Conservation (phyloP, 2,888 invertebrate species). For the Vannuccia rotundouncinata region DNA sequence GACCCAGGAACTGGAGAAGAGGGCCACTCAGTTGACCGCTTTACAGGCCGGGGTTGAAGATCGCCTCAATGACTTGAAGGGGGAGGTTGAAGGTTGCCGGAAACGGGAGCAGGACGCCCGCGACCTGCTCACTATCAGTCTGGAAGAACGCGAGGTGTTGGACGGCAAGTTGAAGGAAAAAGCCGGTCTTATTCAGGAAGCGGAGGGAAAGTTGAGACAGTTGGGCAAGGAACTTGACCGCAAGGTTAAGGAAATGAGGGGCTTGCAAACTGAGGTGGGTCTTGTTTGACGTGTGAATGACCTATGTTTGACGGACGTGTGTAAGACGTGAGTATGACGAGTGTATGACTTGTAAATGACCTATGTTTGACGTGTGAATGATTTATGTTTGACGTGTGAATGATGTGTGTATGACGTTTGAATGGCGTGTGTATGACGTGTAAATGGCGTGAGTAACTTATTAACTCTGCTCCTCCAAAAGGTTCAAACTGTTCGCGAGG, state of each 20-base stretch:
- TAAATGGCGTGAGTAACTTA: too few relatives aligned
- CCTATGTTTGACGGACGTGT: too few relatives aligned
- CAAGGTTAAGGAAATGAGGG: background rate
- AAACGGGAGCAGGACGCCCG: background rate
- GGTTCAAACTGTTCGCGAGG: background rate
- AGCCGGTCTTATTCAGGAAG: background rate
- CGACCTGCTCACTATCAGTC: background rate
- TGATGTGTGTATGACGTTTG: too few relatives aligned
- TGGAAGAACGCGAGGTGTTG: background rate
- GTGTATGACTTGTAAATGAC: too few relatives aligned
- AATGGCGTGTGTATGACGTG: too few relatives aligned
- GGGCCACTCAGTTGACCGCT: background rate
- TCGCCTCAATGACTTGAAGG: background rate
- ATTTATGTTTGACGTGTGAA: too few relatives aligned
- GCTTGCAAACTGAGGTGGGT: conserved; percentile 5
- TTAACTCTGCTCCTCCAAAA: too few relatives aligned
- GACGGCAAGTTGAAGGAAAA: background rate
- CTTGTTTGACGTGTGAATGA: too few relatives aligned
- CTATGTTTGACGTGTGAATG: too few relatives aligned
- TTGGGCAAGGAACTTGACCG: background rate
- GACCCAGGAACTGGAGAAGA: background rate
- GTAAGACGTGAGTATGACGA: too few relatives aligned
- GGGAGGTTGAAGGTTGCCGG: background rate
- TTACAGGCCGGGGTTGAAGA: background rate
- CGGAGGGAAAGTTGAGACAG: background rate